Evolutionary conservation across 2,113 vertebrate species (phyloP), one percentile per base, ranked within the genome.

Genomic region (Sorex fumeus): DNA sequence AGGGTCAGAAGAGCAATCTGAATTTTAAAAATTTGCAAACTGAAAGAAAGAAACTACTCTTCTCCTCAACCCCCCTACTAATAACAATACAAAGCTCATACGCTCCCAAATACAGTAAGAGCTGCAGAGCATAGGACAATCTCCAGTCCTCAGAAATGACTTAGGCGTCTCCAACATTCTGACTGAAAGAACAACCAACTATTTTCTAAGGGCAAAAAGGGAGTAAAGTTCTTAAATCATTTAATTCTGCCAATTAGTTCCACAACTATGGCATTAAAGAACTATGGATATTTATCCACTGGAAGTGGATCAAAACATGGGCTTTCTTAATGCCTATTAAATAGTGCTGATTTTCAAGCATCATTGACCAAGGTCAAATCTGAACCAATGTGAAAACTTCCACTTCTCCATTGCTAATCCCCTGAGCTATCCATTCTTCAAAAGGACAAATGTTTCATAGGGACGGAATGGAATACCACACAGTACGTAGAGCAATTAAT

Each of bases 241-340:
- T 96, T 94, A 96, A 94, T 95, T 95, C 92, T 95, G 91, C 94
- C 94, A 91, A 96, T 95, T 94, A 96, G 93, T 96, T 96, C 95
- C 47, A 4, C 95, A 95, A 95, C 91, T 88, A 88, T 45, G 80
- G 79, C 92, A 94, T 95, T 94, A 96, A 95, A 95, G 90, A 94
- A 95, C 90, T 94, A 95, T 87, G 92, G 95, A 78, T 93, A 96
- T 91, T 92, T 94, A 95, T 94, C 93, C 93, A 83, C 93, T 96
- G 90, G 82, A 94, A 96, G 88, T 93, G 86, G 93, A 91, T 93
- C 92, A 96, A 88, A 96, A 92, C 94, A 85, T 96, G 90, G 95
- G 87, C 86, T 96, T 60, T 94, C 93, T 91, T 93, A 96, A 96
- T 92, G 92, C 92, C 92, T 95, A 95, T 86, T 95, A 96, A 96